Percentiles rank a stretch among this genome's conserved stretches.
phyloP scores from a whole-genome alignment of 2,113 vertebrate species.

The Rousettus leschenaultii region DNA sequence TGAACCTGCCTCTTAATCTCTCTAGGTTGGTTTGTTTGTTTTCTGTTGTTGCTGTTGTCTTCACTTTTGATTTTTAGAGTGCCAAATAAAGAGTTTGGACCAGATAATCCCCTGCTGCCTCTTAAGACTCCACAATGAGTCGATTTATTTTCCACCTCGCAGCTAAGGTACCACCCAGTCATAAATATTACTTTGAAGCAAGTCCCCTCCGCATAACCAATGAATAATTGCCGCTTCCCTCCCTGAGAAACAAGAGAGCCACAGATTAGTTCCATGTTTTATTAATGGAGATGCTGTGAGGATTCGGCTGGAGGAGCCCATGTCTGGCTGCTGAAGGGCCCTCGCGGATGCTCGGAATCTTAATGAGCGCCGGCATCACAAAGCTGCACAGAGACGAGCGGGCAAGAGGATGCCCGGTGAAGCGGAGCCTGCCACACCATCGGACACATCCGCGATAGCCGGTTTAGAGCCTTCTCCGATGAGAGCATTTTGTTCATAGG shows the following conservation, averaged over 20 bases:
- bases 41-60: neutral
- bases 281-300: conserved; percentile 69
- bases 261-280: conserved; percentile 60
- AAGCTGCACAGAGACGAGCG: fast-evolving
- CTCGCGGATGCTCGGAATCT: neutral
- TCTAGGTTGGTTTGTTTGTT: neutral
- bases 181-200: neutral
- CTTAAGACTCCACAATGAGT: neutral
- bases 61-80: neutral
- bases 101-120: neutral
- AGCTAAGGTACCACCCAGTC: neutral
- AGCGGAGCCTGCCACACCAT: too few species aligned
- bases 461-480: neutral
- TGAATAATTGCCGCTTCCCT: conserved; percentile 35
- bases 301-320: conserved; percentile 7
- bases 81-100: neutral
- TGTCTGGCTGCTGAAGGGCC: conserved; percentile 59
- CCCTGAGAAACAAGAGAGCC: neutral
- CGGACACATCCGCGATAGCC: neutral
- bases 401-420: fast-evolving
- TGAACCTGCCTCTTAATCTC: neutral
- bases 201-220: neutral
- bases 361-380: neutral
- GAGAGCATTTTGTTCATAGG: neutral
- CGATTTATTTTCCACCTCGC: neutral